Evolutionary conservation across 2,888 invertebrate species (phyloP).

Genomic region (Sympetrum striolatum): DNA sequence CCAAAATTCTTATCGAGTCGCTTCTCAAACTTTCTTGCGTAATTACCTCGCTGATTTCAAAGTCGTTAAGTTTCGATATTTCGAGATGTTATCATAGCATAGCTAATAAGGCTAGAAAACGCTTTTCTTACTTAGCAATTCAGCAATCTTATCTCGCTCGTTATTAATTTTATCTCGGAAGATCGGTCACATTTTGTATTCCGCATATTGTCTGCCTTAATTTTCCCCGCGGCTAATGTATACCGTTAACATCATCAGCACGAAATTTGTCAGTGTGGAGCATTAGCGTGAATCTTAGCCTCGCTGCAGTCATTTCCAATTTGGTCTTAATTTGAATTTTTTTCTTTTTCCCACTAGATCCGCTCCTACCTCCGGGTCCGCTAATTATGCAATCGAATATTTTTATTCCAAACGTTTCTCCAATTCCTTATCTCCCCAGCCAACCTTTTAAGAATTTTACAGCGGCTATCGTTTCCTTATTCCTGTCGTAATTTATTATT

Average conservation of each 20-base stretch:
- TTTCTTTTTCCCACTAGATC: neutral
- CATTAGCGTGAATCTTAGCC: neutral
- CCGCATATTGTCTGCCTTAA: too few species aligned
- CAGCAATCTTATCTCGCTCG: too few species aligned
- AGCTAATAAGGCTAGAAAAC: too few species aligned
- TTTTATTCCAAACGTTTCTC: slow-evolving; percentile 17
- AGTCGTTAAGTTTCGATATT: too few species aligned
- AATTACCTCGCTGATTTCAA: too few species aligned
- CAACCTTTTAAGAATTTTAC: slow-evolving; percentile 38
- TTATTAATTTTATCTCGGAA: too few species aligned
- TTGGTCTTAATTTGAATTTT: slow-evolving; percentile 6
- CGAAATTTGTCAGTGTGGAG: neutral
- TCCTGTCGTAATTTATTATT: slow-evolving; percentile 34
- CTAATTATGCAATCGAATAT: slow-evolving; percentile 40
- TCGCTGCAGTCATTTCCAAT: neutral
- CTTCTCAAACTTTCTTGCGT: too few species aligned
- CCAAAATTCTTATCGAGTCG: too few species aligned
- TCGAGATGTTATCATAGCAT: too few species aligned
- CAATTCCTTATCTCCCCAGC: slow-evolving; percentile 12
- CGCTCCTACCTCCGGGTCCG: neutral
- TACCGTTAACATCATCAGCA: neutral
- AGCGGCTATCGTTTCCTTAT: slow-evolving; percentile 38
- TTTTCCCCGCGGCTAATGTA: neutral
- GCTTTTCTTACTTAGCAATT: too few species aligned
- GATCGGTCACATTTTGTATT: too few species aligned